Conservation (phyloP, 2,797 vertebrate genomes). For the Melanotaenia trifasciata region DNA sequence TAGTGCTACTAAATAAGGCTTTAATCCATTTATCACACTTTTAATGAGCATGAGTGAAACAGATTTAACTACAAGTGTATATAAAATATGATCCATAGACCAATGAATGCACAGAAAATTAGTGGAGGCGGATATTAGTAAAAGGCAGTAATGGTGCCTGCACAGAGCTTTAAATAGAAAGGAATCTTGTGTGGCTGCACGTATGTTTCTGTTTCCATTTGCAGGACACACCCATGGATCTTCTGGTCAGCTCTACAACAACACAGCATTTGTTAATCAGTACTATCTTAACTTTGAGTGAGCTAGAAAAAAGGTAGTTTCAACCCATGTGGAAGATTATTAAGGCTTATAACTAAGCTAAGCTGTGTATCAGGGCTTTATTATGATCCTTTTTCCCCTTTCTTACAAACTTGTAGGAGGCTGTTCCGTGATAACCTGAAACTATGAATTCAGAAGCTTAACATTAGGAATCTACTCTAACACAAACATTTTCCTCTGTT, state of each 20-base stretch:
- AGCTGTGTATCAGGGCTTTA: conserved; percentile 12
- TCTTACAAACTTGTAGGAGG: conserved; percentile 1
- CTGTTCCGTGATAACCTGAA: neutral
- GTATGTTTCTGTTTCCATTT: conserved; percentile 74
- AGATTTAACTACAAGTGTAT: conserved; percentile 25
- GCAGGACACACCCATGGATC: conserved; percentile 69
- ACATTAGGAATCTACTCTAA: neutral
- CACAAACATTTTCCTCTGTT: neutral
- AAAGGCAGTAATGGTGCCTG: conserved; percentile 54
- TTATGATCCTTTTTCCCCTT: conserved; percentile 7
- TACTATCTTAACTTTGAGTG: conserved; percentile 25
- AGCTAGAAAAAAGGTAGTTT: conserved; percentile 21
- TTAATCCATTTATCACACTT: conserved; percentile 38
- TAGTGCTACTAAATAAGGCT: conserved; percentile 25
- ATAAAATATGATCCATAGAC: conserved; percentile 29
- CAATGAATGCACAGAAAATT: conserved; percentile 57
- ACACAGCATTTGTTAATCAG: conserved; percentile 53
- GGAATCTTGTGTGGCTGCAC: conserved; percentile 68
- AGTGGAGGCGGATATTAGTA: conserved; percentile 56
- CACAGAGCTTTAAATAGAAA: conserved; percentile 77
- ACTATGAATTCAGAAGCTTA: neutral
- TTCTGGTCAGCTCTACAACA: conserved; percentile 60
- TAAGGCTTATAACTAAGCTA: neutral
- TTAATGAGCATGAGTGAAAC: conserved; percentile 36
- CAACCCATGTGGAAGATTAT: conserved; percentile 12